These are phyloP conservation scores for Schizotus pectinicornis DNA, from an alignment of 2,888 invertebrate species.

Conservation along the genomic window DNA sequence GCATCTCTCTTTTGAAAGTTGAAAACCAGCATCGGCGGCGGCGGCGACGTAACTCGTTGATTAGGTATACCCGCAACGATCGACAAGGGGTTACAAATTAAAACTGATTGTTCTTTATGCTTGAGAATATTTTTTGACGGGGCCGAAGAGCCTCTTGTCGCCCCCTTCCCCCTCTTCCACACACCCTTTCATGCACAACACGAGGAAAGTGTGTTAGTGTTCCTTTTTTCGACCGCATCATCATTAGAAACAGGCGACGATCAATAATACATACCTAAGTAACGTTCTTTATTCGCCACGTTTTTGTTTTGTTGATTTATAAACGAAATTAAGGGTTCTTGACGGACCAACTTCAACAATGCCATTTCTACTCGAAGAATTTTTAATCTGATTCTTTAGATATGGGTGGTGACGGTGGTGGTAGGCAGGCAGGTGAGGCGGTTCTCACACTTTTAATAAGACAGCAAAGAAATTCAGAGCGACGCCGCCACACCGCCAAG, in stretches of 20 bases:
- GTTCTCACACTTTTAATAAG: slow-evolving; percentile 28
- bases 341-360: slow-evolving; percentile 14
- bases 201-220: slow-evolving; percentile 19
- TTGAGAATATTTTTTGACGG: too few species aligned
- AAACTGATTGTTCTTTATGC: neutral
- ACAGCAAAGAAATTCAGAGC: slow-evolving; percentile 19
- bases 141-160: too few species aligned
- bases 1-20: neutral
- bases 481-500: neutral
- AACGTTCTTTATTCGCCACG: slow-evolving; percentile 1
- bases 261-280: neutral
- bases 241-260: too few species aligned
- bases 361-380: slow-evolving; percentile 37
- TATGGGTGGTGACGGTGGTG: slow-evolving; percentile 26
- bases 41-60: neutral
- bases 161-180: too few species aligned
- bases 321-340: slow-evolving; percentile 20
- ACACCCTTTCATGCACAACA: too few species aligned
- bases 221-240: slow-evolving; percentile 12
- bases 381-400: slow-evolving; percentile 41
- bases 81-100: neutral
- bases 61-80: neutral
- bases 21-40: slow-evolving; percentile 1
- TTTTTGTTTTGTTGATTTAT: slow-evolving; percentile 14
- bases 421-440: slow-evolving; percentile 17